phyloP scores from a whole-genome alignment of 2,113 vertebrate genomes.

The Psammodynastes pulverulentus region DNA sequence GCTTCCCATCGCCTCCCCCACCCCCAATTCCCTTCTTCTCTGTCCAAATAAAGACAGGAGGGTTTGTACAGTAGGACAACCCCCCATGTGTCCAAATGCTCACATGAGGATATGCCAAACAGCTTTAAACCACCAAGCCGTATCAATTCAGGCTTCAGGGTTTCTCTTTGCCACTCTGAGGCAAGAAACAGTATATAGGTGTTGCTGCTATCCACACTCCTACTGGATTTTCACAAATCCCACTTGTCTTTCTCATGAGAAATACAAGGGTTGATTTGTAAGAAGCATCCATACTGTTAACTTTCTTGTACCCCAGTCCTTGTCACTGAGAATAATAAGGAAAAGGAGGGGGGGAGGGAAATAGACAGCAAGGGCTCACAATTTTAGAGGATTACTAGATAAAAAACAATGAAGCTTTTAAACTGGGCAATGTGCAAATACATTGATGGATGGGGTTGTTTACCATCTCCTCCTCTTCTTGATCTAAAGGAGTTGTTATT shows the following conservation, averaged over 20 bases:
- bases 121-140: background rate
- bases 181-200: background rate
- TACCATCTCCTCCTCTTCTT: background rate
- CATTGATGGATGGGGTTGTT: background rate
- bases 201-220: background rate
- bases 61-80: background rate
- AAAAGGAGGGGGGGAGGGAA: background rate
- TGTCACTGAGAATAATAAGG: background rate
- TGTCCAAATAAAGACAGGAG: background rate
- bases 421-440: background rate
- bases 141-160: background rate
- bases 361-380: background rate
- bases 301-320: background rate
- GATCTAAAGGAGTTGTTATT: background rate
- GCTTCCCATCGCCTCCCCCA: background rate
- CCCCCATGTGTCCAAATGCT: background rate
- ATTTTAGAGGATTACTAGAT: background rate
- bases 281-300: background rate
- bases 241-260: background rate
- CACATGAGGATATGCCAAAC: background rate
- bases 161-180: background rate
- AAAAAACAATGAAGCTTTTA: background rate
- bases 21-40: background rate
- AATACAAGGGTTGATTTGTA: background rate
- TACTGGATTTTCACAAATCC: background rate